These are phyloP conservation scores for Neocrepidodera transversa DNA, from an alignment of 2,888 invertebrate species.

Conservation along the genomic window DNA sequence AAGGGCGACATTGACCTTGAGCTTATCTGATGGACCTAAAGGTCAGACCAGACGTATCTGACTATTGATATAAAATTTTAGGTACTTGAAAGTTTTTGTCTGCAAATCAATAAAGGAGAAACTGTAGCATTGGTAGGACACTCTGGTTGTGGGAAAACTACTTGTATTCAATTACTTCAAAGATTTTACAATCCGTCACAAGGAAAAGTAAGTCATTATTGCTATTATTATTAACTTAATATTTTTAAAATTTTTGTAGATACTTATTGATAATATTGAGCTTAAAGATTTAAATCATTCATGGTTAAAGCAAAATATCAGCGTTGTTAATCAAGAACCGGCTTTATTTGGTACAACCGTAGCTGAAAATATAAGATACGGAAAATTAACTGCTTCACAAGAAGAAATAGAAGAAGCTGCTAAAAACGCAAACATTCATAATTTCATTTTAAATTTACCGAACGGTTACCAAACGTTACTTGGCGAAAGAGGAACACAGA, in stretches of 20 bases:
- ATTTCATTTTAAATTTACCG: slow-evolving; percentile 76
- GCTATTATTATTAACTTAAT: neutral
- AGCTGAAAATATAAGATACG: slow-evolving; percentile 81
- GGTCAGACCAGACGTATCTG: too few relatives aligned
- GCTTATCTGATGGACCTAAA: too few relatives aligned
- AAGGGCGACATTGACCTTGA: too few relatives aligned
- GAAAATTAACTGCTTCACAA: slow-evolving; percentile 70
- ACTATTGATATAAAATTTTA: neutral
- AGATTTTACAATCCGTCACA: slow-evolving; percentile 80
- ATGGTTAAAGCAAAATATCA: slow-evolving; percentile 81
- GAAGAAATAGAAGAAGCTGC: slow-evolving; percentile 75
- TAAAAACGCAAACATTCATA: slow-evolving; percentile 77
- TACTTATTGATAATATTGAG: slow-evolving; percentile 69
- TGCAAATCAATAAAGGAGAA: slow-evolving; percentile 72
- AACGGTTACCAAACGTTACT: slow-evolving; percentile 83
- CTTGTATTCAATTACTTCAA: slow-evolving; percentile 82
- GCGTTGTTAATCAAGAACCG: slow-evolving; percentile 90
- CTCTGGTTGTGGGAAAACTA: slow-evolving; percentile 91
- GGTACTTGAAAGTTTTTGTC: slow-evolving; percentile 62
- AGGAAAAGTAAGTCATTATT: slow-evolving; percentile 64
- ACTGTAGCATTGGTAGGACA: slow-evolving; percentile 80
- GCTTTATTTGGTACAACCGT: slow-evolving; percentile 85
- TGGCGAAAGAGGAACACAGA: slow-evolving; percentile 82
- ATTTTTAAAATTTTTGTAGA: slow-evolving; percentile 26
- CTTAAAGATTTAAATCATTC: slow-evolving; percentile 75